A percentile compares a stretch with the other conserved stretches of the same genome.
phyloP scores from a whole-genome alignment of 2,797 vertebrate genomes.

The Pristis pectinata region DNA sequence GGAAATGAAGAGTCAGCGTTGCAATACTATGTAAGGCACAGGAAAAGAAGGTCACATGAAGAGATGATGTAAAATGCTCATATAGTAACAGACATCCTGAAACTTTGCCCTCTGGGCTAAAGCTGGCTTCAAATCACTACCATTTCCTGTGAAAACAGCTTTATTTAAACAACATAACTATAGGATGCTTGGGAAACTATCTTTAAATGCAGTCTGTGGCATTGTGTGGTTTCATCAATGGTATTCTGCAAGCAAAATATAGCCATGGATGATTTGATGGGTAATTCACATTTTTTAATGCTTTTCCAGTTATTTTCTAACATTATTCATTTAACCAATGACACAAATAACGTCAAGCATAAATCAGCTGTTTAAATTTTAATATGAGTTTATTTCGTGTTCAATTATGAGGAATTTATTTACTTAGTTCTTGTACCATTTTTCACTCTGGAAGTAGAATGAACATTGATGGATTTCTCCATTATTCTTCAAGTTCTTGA shows the following conservation, averaged over 20 bases:
- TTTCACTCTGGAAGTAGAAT: neutral
- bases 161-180: neutral
- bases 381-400: neutral
- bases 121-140: neutral
- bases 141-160: neutral
- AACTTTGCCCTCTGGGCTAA: neutral
- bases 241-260: neutral
- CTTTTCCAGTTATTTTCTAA: neutral
- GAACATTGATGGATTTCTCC: neutral
- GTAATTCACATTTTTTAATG: neutral
- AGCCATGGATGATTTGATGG: neutral
- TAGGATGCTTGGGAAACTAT: neutral
- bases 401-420: neutral
- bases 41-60: slow-evolving; percentile 28
- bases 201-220: neutral
- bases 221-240: neutral
- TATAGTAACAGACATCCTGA: slow-evolving; percentile 24
- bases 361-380: too few relatives aligned
- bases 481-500: neutral
- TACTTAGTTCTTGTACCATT: neutral
- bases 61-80: slow-evolving; percentile 4
- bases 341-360: neutral
- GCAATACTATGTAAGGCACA: neutral
- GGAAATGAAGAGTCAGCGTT: neutral
- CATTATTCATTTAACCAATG: neutral